Evolutionary conservation across 2,797 vertebrate genomes (phyloP).

Genomic region (Garrulus glandarius): DNA sequence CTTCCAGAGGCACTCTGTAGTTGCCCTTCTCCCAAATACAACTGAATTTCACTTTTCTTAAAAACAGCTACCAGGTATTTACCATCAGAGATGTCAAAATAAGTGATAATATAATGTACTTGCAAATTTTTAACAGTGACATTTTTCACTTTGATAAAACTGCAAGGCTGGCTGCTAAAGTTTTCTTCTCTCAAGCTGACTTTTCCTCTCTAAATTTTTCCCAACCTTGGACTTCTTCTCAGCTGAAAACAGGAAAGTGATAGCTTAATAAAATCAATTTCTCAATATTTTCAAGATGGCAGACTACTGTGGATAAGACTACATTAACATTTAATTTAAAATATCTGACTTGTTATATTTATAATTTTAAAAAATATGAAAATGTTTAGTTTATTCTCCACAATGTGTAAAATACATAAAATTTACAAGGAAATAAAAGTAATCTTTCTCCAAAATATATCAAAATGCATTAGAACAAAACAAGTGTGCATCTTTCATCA

Average conservation of each 20-base stretch:
- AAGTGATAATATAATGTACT: not conserved
- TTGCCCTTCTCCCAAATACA: not conserved
- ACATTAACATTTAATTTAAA: not conserved
- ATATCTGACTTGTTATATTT: not conserved
- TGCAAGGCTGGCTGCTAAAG: constrained; percentile 23
- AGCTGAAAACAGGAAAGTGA: constrained; percentile 50
- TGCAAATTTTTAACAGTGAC: not conserved
- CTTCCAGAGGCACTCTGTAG: not conserved
- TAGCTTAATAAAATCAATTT: not conserved
- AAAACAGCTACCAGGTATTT: not conserved
- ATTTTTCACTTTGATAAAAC: constrained; percentile 17
- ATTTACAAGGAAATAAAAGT: not conserved
- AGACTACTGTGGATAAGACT: not conserved
- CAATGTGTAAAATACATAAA: not conserved
- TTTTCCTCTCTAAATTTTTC: constrained; percentile 33
- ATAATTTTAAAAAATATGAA: not conserved
- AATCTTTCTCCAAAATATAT: not conserved
- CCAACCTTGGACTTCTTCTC: constrained; percentile 14
- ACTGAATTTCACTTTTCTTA: not conserved
- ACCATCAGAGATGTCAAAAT: not conserved
- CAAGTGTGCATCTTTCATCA: not conserved
- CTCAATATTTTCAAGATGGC: not conserved
- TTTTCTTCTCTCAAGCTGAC: constrained; percentile 48
- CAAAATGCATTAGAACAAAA: not conserved
- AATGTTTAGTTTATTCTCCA: not conserved